Evolutionary conservation across 1,140 invertebrate genomes (phyloP).

Genomic region (Nomia melanderi): DNA sequence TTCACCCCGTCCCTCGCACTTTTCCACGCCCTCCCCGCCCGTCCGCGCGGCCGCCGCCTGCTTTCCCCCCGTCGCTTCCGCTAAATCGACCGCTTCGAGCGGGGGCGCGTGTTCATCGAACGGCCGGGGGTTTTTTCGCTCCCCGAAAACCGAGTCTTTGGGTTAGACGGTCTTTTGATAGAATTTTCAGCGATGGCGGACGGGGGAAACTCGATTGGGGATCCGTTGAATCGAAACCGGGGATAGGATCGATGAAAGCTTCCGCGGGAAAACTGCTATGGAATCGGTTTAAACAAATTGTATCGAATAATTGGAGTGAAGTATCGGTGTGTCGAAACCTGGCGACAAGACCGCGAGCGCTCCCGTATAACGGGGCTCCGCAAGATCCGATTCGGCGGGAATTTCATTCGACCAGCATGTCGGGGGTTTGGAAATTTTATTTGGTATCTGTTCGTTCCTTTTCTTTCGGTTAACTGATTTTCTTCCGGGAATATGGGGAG

Average conservation of each 20-base stretch:
- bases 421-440: too few relatives aligned
- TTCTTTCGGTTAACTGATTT: too few relatives aligned
- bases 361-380: too few relatives aligned
- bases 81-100: constrained; percentile 22
- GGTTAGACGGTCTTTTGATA: constrained; percentile 21
- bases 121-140: constrained; percentile 19
- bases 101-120: constrained; percentile 15
- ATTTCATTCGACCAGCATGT: too few relatives aligned
- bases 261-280: too few relatives aligned
- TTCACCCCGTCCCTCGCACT: not conserved
- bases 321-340: not conserved
- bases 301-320: not conserved
- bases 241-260: not conserved
- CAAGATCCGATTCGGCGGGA: too few relatives aligned
- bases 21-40: too few relatives aligned
- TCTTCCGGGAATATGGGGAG: too few relatives aligned
- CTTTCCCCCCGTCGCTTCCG: not conserved
- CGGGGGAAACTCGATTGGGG: constrained; percentile 18
- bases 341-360: too few relatives aligned
- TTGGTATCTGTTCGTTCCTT: too few relatives aligned
- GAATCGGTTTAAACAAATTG: not conserved
- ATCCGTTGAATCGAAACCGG: constrained; percentile 6
- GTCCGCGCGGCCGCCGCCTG: not conserved
- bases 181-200: constrained; percentile 2
- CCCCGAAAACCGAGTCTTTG: constrained; percentile 1